Conservation (phyloP, 2,797 vertebrate species). For the Spinibarbus caldwelli region DNA sequence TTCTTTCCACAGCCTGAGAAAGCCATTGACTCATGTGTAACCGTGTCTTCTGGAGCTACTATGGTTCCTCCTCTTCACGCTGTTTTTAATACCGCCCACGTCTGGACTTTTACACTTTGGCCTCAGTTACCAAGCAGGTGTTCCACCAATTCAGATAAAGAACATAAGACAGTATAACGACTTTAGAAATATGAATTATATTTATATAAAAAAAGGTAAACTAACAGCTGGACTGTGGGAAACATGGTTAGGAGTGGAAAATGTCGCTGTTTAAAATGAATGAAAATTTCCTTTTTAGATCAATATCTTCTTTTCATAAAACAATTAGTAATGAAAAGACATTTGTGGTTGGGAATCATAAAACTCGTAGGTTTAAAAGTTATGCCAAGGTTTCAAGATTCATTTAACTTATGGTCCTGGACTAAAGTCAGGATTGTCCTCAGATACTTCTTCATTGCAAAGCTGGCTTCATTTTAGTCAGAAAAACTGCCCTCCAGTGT, state of each 20-base stretch:
- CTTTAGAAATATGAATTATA: conserved; percentile 28
- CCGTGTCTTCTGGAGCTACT: conserved; percentile 44
- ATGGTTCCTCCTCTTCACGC: conserved; percentile 36
- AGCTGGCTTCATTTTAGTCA: conserved; percentile 14
- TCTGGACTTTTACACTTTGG: conserved; percentile 51
- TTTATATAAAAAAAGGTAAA: no score
- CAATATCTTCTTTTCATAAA: conserved; percentile 39
- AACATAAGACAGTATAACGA: background rate
- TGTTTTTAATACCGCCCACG: conserved; percentile 41
- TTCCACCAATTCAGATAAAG: conserved; percentile 52
- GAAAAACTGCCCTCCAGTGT: conserved; percentile 13
- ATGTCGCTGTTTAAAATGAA: background rate
- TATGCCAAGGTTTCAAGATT: conserved; percentile 42
- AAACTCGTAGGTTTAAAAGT: conserved; percentile 34
- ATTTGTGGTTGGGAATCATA: conserved; percentile 41
- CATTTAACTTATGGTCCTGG: conserved; percentile 32
- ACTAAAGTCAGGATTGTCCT: conserved; percentile 33
- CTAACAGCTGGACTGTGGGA: conserved; percentile 37
- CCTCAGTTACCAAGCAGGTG: conserved; percentile 54
- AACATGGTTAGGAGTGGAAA: conserved; percentile 28
- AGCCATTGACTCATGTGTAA: conserved; percentile 53
- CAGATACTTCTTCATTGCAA: conserved; percentile 32
- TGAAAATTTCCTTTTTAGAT: conserved; percentile 10
- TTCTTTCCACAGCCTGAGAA: conserved; percentile 56
- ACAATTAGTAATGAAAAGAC: conserved; percentile 37